Percentiles rank a stretch among this genome's conserved stretches.
These are phyloP conservation scores for Calycopis cecrops DNA, from an alignment of 1,140 invertebrate species.

Conservation along the genomic window DNA sequence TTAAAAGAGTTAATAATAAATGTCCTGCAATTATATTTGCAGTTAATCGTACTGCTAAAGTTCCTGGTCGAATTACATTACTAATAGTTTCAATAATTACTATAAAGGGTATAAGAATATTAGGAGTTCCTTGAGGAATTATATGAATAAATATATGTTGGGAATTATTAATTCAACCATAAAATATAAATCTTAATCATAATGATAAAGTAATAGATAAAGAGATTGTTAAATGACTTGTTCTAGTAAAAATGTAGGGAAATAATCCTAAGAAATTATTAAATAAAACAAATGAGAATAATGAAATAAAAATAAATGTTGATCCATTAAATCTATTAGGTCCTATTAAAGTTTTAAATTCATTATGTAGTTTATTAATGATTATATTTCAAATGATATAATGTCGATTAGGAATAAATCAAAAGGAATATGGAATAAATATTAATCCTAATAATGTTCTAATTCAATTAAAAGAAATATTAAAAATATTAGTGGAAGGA, in stretches of 20 bases:
- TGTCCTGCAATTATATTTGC: conserved; percentile 66
- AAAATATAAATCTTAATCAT: conserved; percentile 78
- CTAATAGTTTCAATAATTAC: conserved; percentile 78
- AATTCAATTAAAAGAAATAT: conserved; percentile 75
- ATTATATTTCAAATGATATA: conserved; percentile 63
- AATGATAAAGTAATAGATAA: conserved; percentile 75
- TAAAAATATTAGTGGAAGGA: conserved; percentile 60
- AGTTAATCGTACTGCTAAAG: conserved; percentile 78
- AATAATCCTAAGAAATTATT: conserved; percentile 81
- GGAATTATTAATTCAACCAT: conserved; percentile 74
- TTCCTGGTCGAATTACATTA: conserved; percentile 78
- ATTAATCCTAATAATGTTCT: conserved; percentile 66
- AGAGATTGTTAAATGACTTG: conserved; percentile 76
- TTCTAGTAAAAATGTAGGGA: conserved; percentile 80
- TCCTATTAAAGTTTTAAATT: conserved; percentile 73
- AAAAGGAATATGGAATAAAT: conserved; percentile 65
- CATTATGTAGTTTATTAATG: conserved; percentile 63
- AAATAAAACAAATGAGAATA: conserved; percentile 76
- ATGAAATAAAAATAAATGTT: conserved; percentile 71
- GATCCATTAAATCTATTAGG: conserved; percentile 54
- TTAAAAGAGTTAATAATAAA: conserved; percentile 20
- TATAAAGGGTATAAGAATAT: conserved; percentile 74
- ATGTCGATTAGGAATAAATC: conserved; percentile 69
- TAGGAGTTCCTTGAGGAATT: conserved; percentile 77
- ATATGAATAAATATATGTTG: conserved; percentile 76